Evolutionary conservation across 2,888 invertebrate species (phyloP), one percentile per base, ranked within the genome.

Genomic region (Anoncus sp.): DNA sequence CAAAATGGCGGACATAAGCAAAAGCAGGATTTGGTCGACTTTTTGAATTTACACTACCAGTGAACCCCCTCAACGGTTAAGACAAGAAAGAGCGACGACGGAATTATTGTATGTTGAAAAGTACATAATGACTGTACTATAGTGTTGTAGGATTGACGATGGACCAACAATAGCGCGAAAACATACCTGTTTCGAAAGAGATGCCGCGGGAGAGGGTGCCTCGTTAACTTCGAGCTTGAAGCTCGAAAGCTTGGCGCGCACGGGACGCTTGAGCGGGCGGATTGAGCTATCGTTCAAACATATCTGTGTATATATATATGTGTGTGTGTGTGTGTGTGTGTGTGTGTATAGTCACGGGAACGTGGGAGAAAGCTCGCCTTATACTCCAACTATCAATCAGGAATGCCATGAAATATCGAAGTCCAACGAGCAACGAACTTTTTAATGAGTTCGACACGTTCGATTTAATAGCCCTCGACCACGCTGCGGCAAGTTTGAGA

Each of bases 361-460:
- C 14, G 18, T 14, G 45, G 27, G 18, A 62, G 45, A 43, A 22
- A 38, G 35, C 45, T 73, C 53, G 65, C 69, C 65, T 62, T 66
- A 65, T 60, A 45, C 59, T 65, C 62, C 57, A 51, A 24, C 72
- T 69, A 77, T 76, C 74, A 81, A 81, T 79, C 73, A 75, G 66
- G 55, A 73, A 62, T 51, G 53, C 78, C 51, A 59, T 75, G 71
- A 79, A 76, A 82, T 80, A 81, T 77, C 75, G 69, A 77, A 82
- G 76, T 69, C 53, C 75, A 69, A 79, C 76, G 74, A 79, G 73
- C 71, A 55, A 74, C 78, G 16, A 81, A 78, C 74, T 83, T 81
- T 82, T 82, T 83, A 79, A 82, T 78, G 79, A 81, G 75, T 82
- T 80, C 74, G 70, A 77, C 79, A 82, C 77, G 69, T 71, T 71